Conservation (phyloP, 2,113 vertebrate species). For the Prochilodus magdalenae region DNA sequence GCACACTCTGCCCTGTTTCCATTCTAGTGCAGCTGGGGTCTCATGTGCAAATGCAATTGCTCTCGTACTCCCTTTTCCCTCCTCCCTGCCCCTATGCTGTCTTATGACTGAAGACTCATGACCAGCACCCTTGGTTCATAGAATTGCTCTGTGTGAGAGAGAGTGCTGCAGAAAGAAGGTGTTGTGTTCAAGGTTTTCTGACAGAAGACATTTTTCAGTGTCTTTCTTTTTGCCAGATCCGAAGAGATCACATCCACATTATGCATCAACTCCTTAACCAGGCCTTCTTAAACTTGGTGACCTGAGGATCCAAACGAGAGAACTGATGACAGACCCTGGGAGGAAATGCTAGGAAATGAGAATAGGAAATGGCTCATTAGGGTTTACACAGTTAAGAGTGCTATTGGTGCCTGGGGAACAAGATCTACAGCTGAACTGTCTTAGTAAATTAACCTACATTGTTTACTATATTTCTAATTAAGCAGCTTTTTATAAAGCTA, state of each 20-base stretch:
- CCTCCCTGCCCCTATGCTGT: constrained; percentile 62
- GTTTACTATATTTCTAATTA: no score
- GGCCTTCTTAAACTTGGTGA: no score
- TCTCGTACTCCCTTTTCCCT: constrained; percentile 11
- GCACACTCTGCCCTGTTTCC: background rate
- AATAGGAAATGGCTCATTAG: no score
- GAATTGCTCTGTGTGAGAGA: constrained; percentile 36
- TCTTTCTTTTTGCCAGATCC: background rate
- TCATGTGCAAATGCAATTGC: constrained; percentile 11
- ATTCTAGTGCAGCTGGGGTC: constrained; percentile 1
- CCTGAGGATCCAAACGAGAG: no score
- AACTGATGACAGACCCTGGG: no score
- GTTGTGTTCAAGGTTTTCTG: background rate
- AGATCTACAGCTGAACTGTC: no score
- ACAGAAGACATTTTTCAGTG: background rate
- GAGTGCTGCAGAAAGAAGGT: background rate
- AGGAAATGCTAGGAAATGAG: no score
- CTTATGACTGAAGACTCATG: constrained; percentile 80
- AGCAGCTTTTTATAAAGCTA: no score
- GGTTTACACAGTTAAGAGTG: no score
- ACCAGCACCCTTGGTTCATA: constrained; percentile 62
- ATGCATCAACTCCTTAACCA: background rate
- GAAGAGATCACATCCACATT: background rate
- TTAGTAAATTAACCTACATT: no score
- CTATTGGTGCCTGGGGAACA: no score